A percentile compares a stretch with the other conserved stretches of the same genome.
These are phyloP conservation scores for Sander vitreus DNA, from an alignment of 2,113 vertebrate genomes.

Conservation along the genomic window DNA sequence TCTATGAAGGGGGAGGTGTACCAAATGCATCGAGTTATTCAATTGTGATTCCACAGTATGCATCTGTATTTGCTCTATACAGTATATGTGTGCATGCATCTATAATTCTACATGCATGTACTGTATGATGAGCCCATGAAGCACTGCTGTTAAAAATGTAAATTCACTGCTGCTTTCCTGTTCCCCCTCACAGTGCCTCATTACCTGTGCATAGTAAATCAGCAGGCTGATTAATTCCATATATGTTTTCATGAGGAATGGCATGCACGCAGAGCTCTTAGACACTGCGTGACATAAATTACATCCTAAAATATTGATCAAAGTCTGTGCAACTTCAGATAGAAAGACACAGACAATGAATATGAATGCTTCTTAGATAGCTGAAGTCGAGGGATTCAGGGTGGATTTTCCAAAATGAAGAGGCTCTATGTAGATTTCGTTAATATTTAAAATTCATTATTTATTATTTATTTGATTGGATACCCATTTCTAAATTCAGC, in stretches of 20 bases:
- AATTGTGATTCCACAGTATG: conserved; percentile 50
- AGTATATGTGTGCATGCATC: background rate
- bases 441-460: background rate
- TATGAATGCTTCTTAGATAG: conserved; percentile 2
- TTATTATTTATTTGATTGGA: background rate
- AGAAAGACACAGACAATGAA: conserved; percentile 7
- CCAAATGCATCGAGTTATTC: conserved; percentile 23
- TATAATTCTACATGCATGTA: conserved; percentile 39
- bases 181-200: conserved; percentile 26
- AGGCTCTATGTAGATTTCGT: background rate
- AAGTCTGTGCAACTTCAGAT: conserved; percentile 16
- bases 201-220: conserved; percentile 66
- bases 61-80: conserved; percentile 16
- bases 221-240: conserved; percentile 49
- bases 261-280: background rate
- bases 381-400: background rate
- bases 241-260: conserved; percentile 21
- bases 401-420: background rate
- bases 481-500: background rate
- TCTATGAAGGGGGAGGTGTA: conserved; percentile 31
- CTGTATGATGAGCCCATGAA: conserved; percentile 33
- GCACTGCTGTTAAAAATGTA: conserved; percentile 62
- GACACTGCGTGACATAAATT: conserved; percentile 16
- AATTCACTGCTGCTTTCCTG: conserved; percentile 30
- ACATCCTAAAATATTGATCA: conserved; percentile 54